Percentiles rank a stretch among this genome's conserved stretches.
Evolutionary conservation across 2,888 invertebrate genomes (phyloP).

Genomic region (Drosophila multiciliata): DNA sequence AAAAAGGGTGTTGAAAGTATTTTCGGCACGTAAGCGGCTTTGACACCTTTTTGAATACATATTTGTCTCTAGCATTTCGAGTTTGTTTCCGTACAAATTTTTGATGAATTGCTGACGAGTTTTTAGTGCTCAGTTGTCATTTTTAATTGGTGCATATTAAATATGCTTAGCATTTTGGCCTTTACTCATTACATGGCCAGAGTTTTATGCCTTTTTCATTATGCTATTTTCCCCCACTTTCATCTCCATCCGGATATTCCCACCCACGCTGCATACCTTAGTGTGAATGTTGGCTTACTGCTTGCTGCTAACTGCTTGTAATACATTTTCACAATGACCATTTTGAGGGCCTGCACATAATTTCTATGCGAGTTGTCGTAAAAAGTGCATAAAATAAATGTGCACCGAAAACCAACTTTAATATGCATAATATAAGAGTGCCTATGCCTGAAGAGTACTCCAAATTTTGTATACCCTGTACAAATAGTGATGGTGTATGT

Average conservation of each 20-base stretch:
- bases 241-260: constrained; percentile 46
- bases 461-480: constrained; percentile 30
- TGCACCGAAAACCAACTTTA: constrained; percentile 50
- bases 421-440: constrained; percentile 28
- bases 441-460: constrained; percentile 19
- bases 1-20: constrained; percentile 61
- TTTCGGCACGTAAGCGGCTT: constrained; percentile 30
- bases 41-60: constrained; percentile 61
- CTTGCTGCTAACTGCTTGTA: constrained; percentile 31
- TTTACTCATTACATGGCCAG: constrained; percentile 59
- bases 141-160: constrained; percentile 80
- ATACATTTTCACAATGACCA: constrained; percentile 58
- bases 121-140: constrained; percentile 59
- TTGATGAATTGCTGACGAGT: constrained; percentile 47
- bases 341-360: constrained; percentile 52
- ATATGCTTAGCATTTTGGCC: constrained; percentile 42
- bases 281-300: constrained; percentile 50
- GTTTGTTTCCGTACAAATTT: constrained; percentile 61
- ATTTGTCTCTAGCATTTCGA: constrained; percentile 62
- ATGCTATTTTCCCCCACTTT: constrained; percentile 31
- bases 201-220: constrained; percentile 71
- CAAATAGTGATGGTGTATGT: neutral
- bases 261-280: constrained; percentile 72
- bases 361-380: constrained; percentile 68
- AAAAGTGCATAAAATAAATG: constrained; percentile 76